phyloP scores from a whole-genome alignment of 2,113 vertebrate genomes.

The Elaphurus davidianus region DNA sequence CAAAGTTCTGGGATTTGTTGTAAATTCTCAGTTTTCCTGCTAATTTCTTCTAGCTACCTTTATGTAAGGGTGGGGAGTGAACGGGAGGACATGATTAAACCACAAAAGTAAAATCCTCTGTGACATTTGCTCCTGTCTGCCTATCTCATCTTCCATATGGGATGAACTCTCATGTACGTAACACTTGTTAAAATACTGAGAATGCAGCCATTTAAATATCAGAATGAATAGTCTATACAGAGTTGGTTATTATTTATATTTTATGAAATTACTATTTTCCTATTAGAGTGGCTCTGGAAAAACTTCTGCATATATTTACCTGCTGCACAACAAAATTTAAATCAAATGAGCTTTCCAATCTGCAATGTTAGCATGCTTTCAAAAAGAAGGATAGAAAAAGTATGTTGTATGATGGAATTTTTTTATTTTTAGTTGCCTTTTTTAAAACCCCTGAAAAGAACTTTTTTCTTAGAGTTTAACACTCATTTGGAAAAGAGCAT shows the following conservation, averaged over 20 bases:
- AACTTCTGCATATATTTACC: not conserved
- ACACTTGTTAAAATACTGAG: not conserved
- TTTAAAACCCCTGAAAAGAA: not conserved
- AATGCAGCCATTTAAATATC: not conserved
- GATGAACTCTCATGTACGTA: not conserved
- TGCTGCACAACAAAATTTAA: not conserved
- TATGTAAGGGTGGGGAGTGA: not conserved
- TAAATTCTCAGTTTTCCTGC: not conserved
- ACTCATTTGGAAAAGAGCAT: not conserved
- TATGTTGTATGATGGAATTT: not conserved
- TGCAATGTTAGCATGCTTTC: not conserved
- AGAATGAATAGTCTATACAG: not conserved
- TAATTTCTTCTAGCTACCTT: not conserved
- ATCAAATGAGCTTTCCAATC: not conserved
- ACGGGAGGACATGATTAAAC: not conserved
- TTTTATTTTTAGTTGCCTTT: not conserved
- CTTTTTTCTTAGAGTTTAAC: not conserved
- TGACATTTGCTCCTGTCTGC: not conserved
- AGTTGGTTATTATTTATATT: not conserved
- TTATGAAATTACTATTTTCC: slow-evolving; percentile 26
- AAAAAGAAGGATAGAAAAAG: not conserved
- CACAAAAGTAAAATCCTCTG: not conserved
- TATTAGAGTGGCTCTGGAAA: not conserved
- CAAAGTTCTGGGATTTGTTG: not conserved
- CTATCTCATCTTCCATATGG: not conserved